phyloP scores from a whole-genome alignment of 2,888 invertebrate species.

The Dolomedes plantarius region DNA sequence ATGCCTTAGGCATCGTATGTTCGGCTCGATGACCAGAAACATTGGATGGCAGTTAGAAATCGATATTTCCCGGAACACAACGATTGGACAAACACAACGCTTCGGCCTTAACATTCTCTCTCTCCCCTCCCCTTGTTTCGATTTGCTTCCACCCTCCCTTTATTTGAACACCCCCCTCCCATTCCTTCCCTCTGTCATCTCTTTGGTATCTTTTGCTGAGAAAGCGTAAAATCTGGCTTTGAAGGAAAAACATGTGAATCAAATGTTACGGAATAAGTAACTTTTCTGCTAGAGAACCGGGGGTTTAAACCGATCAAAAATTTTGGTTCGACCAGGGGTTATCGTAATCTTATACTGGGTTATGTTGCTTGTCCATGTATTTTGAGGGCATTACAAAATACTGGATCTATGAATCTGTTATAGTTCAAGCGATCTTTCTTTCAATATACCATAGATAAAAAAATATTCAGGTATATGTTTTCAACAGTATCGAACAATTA shows the following conservation, averaged over 20 bases:
- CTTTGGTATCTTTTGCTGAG: constrained; percentile 21
- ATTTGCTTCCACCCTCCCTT: constrained; percentile 19
- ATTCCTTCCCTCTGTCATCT: constrained; percentile 15
- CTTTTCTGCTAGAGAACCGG: neutral
- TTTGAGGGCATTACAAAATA: too few species aligned
- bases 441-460: too few species aligned
- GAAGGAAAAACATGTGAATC: constrained; percentile 16
- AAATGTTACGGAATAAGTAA: constrained; percentile 10
- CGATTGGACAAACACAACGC: constrained; percentile 70
- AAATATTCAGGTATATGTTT: too few species aligned
- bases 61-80: constrained; percentile 68
- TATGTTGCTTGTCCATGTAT: too few species aligned
- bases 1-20: constrained; percentile 61
- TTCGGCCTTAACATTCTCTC: constrained; percentile 53
- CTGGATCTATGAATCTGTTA: too few species aligned
- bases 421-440: too few species aligned
- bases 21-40: constrained; percentile 70
- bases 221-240: constrained; percentile 20
- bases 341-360: neutral
- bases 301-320: constrained; percentile 2
- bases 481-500: too few species aligned
- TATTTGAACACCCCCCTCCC: constrained; percentile 5
- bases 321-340: neutral
- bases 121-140: constrained; percentile 36
- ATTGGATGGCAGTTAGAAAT: constrained; percentile 71